A percentile compares a stretch with the other conserved stretches of the same genome.
phyloP scores from a whole-genome alignment of 2,888 invertebrate genomes.

The Trichogramma dendrolimi region DNA sequence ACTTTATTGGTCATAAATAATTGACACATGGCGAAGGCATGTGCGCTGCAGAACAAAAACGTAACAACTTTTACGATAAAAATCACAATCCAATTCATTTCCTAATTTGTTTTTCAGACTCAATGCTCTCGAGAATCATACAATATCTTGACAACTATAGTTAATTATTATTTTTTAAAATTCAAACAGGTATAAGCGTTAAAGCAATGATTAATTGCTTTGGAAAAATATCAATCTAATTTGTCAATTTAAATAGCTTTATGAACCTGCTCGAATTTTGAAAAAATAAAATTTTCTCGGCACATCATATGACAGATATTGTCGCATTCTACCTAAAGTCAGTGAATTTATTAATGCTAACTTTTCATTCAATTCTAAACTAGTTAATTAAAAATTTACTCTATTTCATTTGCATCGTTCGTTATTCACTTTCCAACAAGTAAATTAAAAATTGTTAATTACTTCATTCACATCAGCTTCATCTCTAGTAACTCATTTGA shows the following conservation, averaged over 20 bases:
- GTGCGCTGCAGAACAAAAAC: conserved; percentile 15
- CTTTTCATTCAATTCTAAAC: conserved; percentile 13
- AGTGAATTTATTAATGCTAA: conserved; percentile 20
- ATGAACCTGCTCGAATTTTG: conserved; percentile 22
- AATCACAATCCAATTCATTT: conserved; percentile 23
- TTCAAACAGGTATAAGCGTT: not conserved
- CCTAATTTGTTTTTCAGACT: conserved; percentile 29
- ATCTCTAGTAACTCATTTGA: too few relatives aligned
- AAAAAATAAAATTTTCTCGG: conserved; percentile 24
- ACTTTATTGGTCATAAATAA: conserved; percentile 15
- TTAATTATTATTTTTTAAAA: not conserved
- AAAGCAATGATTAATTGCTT: not conserved
- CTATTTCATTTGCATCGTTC: conserved; percentile 18
- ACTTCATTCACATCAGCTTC: too few relatives aligned
- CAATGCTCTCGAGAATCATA: conserved; percentile 31
- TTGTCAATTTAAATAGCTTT: not conserved
- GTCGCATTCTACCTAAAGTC: conserved; percentile 26
- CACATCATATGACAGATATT: conserved; percentile 27
- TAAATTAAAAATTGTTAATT: not conserved
- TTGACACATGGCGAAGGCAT: conserved; percentile 16
- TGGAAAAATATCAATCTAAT: not conserved
- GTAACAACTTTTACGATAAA: conserved; percentile 24
- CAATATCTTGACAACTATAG: conserved; percentile 30
- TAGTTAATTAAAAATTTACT: conserved; percentile 23
- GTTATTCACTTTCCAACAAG: conserved; percentile 8